Evolutionary conservation across 2,797 vertebrate genomes (phyloP), one percentile per base, ranked within the genome.

Genomic region (Allobates femoralis): DNA sequence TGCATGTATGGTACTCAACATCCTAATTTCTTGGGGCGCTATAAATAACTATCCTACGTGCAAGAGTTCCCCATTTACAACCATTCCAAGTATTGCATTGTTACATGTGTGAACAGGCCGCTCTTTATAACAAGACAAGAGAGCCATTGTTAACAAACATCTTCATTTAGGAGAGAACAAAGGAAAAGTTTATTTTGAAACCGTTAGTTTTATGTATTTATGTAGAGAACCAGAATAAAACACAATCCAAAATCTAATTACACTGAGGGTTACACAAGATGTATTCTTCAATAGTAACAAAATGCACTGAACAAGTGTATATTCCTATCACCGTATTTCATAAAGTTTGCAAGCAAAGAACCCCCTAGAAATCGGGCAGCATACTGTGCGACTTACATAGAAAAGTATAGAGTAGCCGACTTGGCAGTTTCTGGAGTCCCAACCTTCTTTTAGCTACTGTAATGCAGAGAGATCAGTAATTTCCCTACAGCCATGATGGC

Each of bases 41-140:
- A 14, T 74, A 18, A 12, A 74, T 46, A 50, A 50, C 32, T 50
- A 74, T 74, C 71, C 71, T 73, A 73, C 69, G 6, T 73, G 16
- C 21, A 73, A 73, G 14, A n/a, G 37, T 46, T 73, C 69, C 32
- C 37, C 67, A 41, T 73, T 41, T n/a, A 23, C 41, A 73, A 73
- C 69, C 71, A 67, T 67, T 66, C 34, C 32, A 74, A 83, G 55
- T 74, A 60, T 56, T 73, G 51, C 66, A n/a, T 73, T 83, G 80
- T 83, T 60, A 3, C 21, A 26, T 11, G 74, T 37, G 30, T 30
- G 41, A 56, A 83, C 81, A 83, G 46, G 8, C 32, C 0, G 53
- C 67, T 74, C 64, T 74, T 28, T 83, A 28, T 58, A 58, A 83
- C 32, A 46, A 83, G 69, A 83, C 81, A 74, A 74, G n/a, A 3